These are phyloP conservation scores for Drusus annulatus DNA, from an alignment of 1,140 invertebrate genomes.

Conservation along the genomic window DNA sequence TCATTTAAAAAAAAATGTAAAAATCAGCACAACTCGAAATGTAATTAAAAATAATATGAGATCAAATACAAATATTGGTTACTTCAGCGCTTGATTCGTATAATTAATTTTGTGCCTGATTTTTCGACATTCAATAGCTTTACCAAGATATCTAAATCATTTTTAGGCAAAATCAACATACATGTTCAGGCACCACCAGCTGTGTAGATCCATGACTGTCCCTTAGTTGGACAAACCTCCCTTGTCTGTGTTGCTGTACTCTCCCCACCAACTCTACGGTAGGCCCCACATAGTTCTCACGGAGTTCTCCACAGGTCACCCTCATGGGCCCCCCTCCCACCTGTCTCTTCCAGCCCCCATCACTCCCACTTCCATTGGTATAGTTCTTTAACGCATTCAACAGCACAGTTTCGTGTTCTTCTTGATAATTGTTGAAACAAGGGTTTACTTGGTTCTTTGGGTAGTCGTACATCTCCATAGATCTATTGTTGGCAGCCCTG, in stretches of 20 bases:
- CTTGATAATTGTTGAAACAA: not conserved
- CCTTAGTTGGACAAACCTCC: conserved; percentile 65
- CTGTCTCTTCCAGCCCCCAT: not conserved
- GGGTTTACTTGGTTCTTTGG: not conserved
- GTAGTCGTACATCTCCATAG: conserved; percentile 16
- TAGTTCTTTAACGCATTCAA: not conserved
- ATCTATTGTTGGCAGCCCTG: not conserved
- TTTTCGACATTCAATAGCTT: too few species aligned
- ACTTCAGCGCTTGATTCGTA: too few species aligned
- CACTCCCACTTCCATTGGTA: not conserved
- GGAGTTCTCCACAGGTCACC: conserved; percentile 65
- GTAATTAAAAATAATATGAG: too few species aligned
- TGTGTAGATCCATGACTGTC: conserved; percentile 66
- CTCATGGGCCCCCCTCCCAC: conserved; percentile 37
- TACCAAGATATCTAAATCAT: too few species aligned
- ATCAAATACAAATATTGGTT: too few species aligned
- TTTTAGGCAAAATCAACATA: conserved; percentile 58
- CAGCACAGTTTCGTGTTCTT: not conserved
- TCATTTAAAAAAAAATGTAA: too few species aligned
- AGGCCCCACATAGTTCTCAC: conserved; percentile 62
- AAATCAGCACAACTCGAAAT: too few species aligned
- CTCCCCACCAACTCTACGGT: conserved; percentile 65
- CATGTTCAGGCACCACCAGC: conserved; percentile 64
- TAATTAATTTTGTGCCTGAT: too few species aligned
- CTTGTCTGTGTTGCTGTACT: conserved; percentile 63